Conservation (phyloP, 2,113 vertebrate species). For the Physeter macrocephalus region DNA sequence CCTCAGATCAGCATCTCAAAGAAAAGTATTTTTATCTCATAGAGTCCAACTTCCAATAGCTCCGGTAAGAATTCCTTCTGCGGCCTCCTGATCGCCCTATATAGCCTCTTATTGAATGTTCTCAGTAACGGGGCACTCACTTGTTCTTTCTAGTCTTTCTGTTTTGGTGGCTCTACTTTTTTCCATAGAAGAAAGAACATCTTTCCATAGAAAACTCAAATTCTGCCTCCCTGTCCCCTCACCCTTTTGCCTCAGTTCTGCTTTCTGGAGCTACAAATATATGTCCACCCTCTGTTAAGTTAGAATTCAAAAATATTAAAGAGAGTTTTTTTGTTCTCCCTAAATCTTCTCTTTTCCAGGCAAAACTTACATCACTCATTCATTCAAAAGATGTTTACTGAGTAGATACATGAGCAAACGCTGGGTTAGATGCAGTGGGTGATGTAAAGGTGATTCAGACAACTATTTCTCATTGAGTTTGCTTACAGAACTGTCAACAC, state of each 20-base stretch:
- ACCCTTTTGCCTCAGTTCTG: neutral
- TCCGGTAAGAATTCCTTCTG: neutral
- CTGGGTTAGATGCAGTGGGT: neutral
- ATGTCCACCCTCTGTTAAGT: neutral
- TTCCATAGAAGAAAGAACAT: neutral
- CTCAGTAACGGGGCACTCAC: neutral
- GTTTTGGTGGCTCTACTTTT: neutral
- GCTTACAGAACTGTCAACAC: neutral
- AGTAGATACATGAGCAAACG: neutral
- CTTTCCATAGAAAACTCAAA: neutral
- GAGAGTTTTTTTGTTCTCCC: neutral
- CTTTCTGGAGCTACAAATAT: neutral
- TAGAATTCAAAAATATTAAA: slow-evolving; percentile 17
- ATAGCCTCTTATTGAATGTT: neutral
- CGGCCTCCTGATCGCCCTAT: neutral
- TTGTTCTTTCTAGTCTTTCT: neutral
- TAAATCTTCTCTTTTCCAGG: neutral
- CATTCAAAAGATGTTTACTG: neutral
- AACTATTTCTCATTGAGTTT: neutral
- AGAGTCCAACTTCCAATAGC: neutral
- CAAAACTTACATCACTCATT: neutral
- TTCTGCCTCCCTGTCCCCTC: neutral
- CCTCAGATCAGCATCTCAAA: neutral
- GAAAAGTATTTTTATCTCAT: neutral
- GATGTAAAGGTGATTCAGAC: neutral